Base-by-base conservation (phyloP, 2,113 vertebrate genomes). In the Campylorhamphus procurvoides region DNA sequence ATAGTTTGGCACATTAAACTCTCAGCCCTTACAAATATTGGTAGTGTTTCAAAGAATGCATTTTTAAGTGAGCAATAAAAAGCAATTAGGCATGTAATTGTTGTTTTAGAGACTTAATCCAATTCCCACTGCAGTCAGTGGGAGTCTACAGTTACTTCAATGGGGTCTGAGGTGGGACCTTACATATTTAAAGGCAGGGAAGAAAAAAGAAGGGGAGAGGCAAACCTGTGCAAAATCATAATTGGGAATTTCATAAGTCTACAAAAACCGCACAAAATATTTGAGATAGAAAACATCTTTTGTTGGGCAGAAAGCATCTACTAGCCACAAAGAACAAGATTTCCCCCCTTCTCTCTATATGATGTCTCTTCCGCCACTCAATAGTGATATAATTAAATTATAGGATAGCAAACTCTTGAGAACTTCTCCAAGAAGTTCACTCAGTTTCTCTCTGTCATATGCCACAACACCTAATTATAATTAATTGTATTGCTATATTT, bases 61-160 rank as follows among this genome's bases (percentile, higher is more conserved):
- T 96, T 96, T 97, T 95, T 85, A 95, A 97, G 95, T 91, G 87
- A 94, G 84, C 82, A 97, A 87, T 97, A 97, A 96, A 96, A 90
- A 94, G 93, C 75, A 96, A 97, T 96, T 89, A 93, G 91, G 87
- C 95, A 83, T 96, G 91, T 95, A 96, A 97, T 96, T 90, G 87
- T 89, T 95, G 78, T 76, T 97, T 94, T 78, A 94, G 89, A 91
- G 84, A 78, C 93, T 75, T 90, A 93, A 94, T 84, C 84, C 91
- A 91, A 94, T 93, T 95, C 90, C 87, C 53, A 67, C 55, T 91
- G 63, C 78, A 94, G 59, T 69, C 93, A 71, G 53, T 87, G 75
- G 74, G 53, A 95, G 46, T 84, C 76, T 94, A 37, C 64, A 84
- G 80, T 74, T 64, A 46, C 16, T 50, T 82, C 62, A 66, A 2